A percentile compares a stretch with the other conserved stretches of the same genome.
phyloP scores from a whole-genome alignment of 2,888 invertebrate species.

The Melanotus villosus region DNA sequence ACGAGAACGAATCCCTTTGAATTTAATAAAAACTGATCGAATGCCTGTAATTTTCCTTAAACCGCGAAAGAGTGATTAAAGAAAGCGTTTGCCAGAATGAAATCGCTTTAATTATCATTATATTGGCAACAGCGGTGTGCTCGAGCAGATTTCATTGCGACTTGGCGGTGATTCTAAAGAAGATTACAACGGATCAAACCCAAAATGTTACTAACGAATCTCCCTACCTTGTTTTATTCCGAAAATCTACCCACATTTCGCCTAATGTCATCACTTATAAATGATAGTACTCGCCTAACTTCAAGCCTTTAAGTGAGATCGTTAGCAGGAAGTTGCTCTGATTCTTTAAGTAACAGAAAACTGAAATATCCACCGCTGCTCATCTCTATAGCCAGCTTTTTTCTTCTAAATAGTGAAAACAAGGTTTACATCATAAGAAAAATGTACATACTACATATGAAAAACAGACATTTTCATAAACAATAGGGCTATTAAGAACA shows the following conservation, averaged over 20 bases:
- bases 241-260: background rate
- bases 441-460: too few relatives aligned
- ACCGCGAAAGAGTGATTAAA: constrained; percentile 35
- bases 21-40: constrained; percentile 40
- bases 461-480: too few relatives aligned
- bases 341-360: too few relatives aligned
- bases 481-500: too few relatives aligned
- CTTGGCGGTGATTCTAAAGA: constrained; percentile 25
- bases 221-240: background rate
- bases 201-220: constrained; percentile 15
- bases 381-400: too few relatives aligned
- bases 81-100: constrained; percentile 32
- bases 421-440: too few relatives aligned
- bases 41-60: constrained; percentile 32
- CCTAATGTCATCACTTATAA: too few relatives aligned
- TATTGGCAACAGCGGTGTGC: constrained; percentile 39
- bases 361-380: too few relatives aligned
- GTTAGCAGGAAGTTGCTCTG: too few relatives aligned
- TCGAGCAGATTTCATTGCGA: constrained; percentile 32
- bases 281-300: too few relatives aligned
- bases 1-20: constrained; percentile 27
- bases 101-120: constrained; percentile 40
- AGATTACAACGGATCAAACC: constrained; percentile 32
- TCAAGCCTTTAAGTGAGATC: too few relatives aligned
- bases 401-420: too few relatives aligned